Percentiles rank a stretch among this genome's conserved stretches.
These are phyloP conservation scores for Ennomos quercinarius DNA, from an alignment of 2,888 invertebrate genomes.

Conservation along the genomic window DNA sequence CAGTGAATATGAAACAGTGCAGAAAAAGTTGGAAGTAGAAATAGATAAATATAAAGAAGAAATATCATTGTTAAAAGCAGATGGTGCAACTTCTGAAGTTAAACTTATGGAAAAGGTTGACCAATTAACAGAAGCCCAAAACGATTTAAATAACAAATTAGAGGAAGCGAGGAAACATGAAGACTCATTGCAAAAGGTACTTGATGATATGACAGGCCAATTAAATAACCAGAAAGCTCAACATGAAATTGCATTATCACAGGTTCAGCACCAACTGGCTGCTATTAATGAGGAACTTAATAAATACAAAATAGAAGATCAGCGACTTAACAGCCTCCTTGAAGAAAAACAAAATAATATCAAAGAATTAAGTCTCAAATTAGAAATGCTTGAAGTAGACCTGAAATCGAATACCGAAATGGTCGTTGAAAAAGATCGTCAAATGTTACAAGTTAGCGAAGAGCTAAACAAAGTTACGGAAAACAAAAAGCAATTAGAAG, in stretches of 20 bases:
- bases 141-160: conserved; percentile 77
- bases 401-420: conserved; percentile 76
- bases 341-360: conserved; percentile 71
- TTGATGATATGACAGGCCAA: conserved; percentile 76
- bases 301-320: conserved; percentile 62
- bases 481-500: conserved; percentile 77
- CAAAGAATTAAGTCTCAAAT: conserved; percentile 72
- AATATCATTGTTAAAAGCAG: conserved; percentile 73
- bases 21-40: conserved; percentile 73
- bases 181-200: conserved; percentile 76
- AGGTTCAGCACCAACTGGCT: conserved; percentile 63
- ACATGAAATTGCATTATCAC: conserved; percentile 69
- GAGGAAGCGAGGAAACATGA: conserved; percentile 81
- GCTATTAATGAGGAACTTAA: conserved; percentile 60
- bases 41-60: conserved; percentile 79
- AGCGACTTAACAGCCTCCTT: conserved; percentile 53
- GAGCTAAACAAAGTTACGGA: conserved; percentile 70
- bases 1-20: conserved; percentile 64
- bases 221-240: conserved; percentile 71
- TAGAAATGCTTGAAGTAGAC: conserved; percentile 78
- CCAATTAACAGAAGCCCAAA: conserved; percentile 77
- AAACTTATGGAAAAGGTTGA: conserved; percentile 82
- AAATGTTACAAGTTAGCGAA: conserved; percentile 69
- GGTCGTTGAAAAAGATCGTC: conserved; percentile 78
- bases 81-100: conserved; percentile 74